phyloP scores from a whole-genome alignment of 1,140 invertebrate genomes.

The Dreissena polymorpha region DNA sequence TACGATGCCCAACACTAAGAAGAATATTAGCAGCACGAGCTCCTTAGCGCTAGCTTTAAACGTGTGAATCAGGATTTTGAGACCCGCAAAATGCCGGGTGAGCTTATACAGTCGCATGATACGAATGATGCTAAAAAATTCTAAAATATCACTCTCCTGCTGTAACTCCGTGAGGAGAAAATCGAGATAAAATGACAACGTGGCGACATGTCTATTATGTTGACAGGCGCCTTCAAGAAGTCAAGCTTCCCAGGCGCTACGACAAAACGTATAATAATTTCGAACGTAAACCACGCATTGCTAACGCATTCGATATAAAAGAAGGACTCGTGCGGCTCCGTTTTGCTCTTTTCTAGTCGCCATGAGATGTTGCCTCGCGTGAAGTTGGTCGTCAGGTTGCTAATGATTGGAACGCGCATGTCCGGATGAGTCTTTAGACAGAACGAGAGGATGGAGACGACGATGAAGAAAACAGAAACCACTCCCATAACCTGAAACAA shows the following conservation, averaged over 20 bases:
- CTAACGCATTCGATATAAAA: slow-evolving; percentile 74
- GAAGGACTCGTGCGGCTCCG: slow-evolving; percentile 63
- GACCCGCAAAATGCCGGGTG: slow-evolving; percentile 71
- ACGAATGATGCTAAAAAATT: slow-evolving; percentile 72
- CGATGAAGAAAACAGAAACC: slow-evolving; percentile 94
- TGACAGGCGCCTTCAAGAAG: slow-evolving; percentile 79
- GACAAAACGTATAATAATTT: slow-evolving; percentile 78
- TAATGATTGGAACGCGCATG: slow-evolving; percentile 83
- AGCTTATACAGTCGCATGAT: slow-evolving; percentile 76
- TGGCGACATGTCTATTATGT: slow-evolving; percentile 80
- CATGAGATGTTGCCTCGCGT: slow-evolving; percentile 15
- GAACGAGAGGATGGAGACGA: slow-evolving; percentile 93
- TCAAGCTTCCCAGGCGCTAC: slow-evolving; percentile 77
- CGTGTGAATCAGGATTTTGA: slow-evolving; percentile 72
- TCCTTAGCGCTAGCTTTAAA: slow-evolving; percentile 76
- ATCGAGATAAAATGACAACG: slow-evolving; percentile 78
- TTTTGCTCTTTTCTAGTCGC: slow-evolving; percentile 12
- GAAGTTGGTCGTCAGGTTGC: slow-evolving; percentile 13
- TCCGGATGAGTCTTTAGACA: slow-evolving; percentile 95
- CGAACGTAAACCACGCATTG: slow-evolving; percentile 80
- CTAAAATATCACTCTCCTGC: slow-evolving; percentile 71
- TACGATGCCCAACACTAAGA: slow-evolving; percentile 97
- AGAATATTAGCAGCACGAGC: slow-evolving; percentile 93
- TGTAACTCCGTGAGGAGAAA: slow-evolving; percentile 67
- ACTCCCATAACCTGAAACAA: slow-evolving; percentile 87